Evolutionary conservation across 2,888 invertebrate species (phyloP), one percentile per base, ranked within the genome.

Genomic region (Aphodius granarius): DNA sequence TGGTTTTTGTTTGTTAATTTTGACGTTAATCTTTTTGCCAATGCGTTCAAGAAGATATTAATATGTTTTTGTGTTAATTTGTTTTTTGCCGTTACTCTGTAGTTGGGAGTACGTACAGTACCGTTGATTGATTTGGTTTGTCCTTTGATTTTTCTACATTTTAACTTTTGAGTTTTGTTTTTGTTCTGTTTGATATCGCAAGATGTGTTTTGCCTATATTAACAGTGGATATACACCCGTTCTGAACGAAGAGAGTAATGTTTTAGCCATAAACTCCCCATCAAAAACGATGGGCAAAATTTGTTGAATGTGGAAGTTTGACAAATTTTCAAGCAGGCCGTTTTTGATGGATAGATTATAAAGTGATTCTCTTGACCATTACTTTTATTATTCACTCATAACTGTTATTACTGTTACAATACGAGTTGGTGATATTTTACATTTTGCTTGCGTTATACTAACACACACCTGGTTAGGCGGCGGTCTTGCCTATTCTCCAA

Each of bases 381-480:
- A 65, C 18, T n/a, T 17, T 65, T 65, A 19, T 13, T 43, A 43
- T 43, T 43, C 43, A 43, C 43, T 43, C 43, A 43, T 43, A 17
- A n/a, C 68, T 19, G 22, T 68, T 68, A 68, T 83, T 81, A 80
- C 80, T 74, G 83, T 83, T 81, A 82, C 81, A 82, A 81, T 80
- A 81, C 81, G 83, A 86, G 84, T 86, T 86, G 86, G 86, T 86
- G 86, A 86, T 86, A 86, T 85, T 86, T 86, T 86, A 86, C 82
- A 82, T 82, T n/a, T 81, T 84, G 85, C 83, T 84, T 84, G 81
- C 81, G 78, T 81, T 75, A 79, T 81, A 81, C 78, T 78, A 80
- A 80, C 78, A 75, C 77, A 75, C 77, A 75, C 66, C 63, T 78
- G 76, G 75, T 73, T 63, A 74, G 73, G 77, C 17, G 70, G 71